Evolutionary conservation across 1,140 invertebrate genomes (phyloP).

Genomic region (Geopemphigus sp.): DNA sequence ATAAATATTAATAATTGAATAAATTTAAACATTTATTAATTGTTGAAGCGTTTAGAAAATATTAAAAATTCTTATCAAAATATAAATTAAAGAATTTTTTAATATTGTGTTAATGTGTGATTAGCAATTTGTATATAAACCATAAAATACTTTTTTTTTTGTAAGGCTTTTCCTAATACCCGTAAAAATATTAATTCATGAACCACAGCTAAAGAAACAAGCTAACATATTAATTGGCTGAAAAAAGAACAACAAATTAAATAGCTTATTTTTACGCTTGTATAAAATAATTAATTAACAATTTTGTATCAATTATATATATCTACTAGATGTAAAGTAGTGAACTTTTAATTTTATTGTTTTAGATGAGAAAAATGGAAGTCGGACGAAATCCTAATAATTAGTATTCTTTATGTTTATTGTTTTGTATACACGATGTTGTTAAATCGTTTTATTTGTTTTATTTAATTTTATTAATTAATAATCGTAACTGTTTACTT

Average conservation of each 20-base stretch:
- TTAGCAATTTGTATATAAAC: too few relatives aligned
- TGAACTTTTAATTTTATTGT: not conserved
- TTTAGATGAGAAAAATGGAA: slow-evolving; percentile 27
- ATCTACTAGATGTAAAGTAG: not conserved
- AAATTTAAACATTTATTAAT: too few relatives aligned
- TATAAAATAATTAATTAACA: not conserved
- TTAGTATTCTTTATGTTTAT: slow-evolving; percentile 6
- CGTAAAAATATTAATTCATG: too few relatives aligned
- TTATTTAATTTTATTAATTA: not conserved
- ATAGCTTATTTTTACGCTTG: not conserved
- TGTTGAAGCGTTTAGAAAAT: too few relatives aligned
- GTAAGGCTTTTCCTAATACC: too few relatives aligned
- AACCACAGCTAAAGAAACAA: too few relatives aligned
- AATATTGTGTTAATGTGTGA: too few relatives aligned
- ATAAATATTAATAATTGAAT: too few relatives aligned
- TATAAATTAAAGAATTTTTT: too few relatives aligned
- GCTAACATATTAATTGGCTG: too few relatives aligned
- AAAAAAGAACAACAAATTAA: not conserved
- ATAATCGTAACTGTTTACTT: slow-evolving; percentile 19
- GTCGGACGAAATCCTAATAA: slow-evolving; percentile 5
- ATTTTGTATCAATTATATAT: not conserved
- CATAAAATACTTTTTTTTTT: too few relatives aligned
- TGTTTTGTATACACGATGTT: slow-evolving; percentile 4
- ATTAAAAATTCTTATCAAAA: too few relatives aligned
- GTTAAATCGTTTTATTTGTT: slow-evolving; percentile 23